Conservation (phyloP, 1,140 invertebrate species). For the Wiebesia pumilae region DNA sequence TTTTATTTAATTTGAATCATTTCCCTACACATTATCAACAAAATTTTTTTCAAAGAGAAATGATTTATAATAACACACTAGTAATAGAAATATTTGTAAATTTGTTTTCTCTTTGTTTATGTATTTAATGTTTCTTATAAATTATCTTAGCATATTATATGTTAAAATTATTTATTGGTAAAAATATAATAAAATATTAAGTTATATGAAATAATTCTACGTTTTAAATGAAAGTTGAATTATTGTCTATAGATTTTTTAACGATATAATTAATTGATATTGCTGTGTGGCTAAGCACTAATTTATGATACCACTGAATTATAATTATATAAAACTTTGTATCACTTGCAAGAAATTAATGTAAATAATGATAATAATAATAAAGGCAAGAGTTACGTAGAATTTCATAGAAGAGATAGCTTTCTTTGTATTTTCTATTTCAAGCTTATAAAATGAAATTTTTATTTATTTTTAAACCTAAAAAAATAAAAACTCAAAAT, state of each 20-base stretch:
- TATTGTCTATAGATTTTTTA: not conserved
- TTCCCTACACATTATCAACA: not conserved
- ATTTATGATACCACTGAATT: not conserved
- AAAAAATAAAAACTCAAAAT: not conserved
- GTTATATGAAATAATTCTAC: not conserved
- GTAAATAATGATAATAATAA: no score
- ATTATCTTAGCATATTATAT: no score
- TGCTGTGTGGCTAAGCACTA: no score
- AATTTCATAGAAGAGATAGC: not conserved
- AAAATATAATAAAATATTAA: no score
- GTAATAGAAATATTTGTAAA: not conserved
- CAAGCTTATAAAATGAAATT: not conserved
- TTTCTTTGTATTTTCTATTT: not conserved
- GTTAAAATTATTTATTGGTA: no score
- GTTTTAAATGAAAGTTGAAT: not conserved
- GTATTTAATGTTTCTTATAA: no score
- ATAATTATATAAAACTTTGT: not conserved
- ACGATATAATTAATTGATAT: no score
- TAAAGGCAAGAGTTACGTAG: no score
- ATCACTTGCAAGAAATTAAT: no score
- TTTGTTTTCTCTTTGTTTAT: not conserved
- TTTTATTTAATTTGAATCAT: constrained; percentile 18
- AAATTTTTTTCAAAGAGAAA: not conserved
- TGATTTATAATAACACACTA: not conserved
- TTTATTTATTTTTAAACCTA: not conserved